Evolutionary conservation across 2,797 vertebrate genomes (phyloP).

Genomic region (Caiman crocodilus): DNA sequence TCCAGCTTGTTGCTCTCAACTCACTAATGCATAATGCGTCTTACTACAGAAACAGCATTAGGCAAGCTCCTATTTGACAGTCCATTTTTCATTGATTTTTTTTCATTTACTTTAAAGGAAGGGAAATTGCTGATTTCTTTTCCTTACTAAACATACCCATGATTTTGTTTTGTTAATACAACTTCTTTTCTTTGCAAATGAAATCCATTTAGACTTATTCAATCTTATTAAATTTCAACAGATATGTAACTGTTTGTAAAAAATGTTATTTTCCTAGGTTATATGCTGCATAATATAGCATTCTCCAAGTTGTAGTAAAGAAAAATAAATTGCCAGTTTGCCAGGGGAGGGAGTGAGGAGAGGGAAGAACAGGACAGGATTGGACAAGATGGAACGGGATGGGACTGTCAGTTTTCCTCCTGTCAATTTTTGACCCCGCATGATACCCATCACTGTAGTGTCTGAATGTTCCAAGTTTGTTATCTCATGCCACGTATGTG

Average conservation of each 20-base stretch:
- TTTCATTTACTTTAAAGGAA: slow-evolving; percentile 49
- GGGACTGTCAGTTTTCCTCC: neutral
- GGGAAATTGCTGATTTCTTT: neutral
- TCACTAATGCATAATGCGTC: slow-evolving; percentile 55
- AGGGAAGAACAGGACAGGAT: too few species aligned
- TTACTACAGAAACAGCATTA: slow-evolving; percentile 40
- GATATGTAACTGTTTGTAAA: neutral
- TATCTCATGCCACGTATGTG: neutral
- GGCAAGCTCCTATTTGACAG: slow-evolving; percentile 47
- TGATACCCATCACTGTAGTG: neutral
- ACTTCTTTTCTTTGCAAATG: slow-evolving; percentile 19
- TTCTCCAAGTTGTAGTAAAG: neutral
- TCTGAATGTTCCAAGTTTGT: slow-evolving; percentile 3
- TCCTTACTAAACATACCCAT: slow-evolving; percentile 43
- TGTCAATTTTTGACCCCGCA: slow-evolving; percentile 2
- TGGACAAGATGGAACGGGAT: too few species aligned
- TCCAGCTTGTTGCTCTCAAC: slow-evolving; percentile 52
- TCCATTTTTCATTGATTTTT: slow-evolving; percentile 64
- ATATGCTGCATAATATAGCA: neutral
- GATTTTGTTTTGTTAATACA: slow-evolving; percentile 35
- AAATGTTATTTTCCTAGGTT: slow-evolving; percentile 17
- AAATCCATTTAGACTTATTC: slow-evolving; percentile 36
- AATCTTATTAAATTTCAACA: slow-evolving; percentile 24
- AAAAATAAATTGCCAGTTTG: neutral
- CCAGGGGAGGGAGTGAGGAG: too few species aligned